Base-by-base conservation (phyloP, 2,113 vertebrate genomes). In the Lampris incognitus region DNA sequence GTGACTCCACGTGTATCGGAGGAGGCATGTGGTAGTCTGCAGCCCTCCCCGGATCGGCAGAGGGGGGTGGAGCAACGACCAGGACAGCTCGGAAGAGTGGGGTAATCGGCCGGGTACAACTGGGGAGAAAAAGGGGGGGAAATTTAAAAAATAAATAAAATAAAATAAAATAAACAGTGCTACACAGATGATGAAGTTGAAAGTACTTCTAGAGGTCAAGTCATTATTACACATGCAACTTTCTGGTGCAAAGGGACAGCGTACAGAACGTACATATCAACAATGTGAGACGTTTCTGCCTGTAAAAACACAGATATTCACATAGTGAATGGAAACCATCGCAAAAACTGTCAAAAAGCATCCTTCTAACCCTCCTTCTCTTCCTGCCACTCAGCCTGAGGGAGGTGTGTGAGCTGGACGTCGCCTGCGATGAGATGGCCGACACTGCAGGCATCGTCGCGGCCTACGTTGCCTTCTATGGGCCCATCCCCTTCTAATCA, bases 321-420 rank as follows among this genome's bases (percentile, higher is more conserved):
- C 24, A 24, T 24, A 24, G 24, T 24, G 24, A 24, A 24, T 24
- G 24, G 24, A 24, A 24, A 24, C 24, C 24, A 24, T 24, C 24
- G 24, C 24, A 24, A 24, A 24, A 24, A 24, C 24, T 24, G 44
- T 46, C 37, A 9, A 46, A 36, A 57, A 57, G 5, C 40, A n/a
- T 4, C 2, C 38, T 39, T 48, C 49, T 72, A 40, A 76, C 13
- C 1, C 10, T 1, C 0, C 75, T 38, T 69, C 4, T 62, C n/a
- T 64, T 5, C 42, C 44, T 64, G 11, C 40, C 37, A 6, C 88
- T 50, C 83, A 95, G 94, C 60, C 87, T 95, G 79, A 87, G 78
- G 0, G 96, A 97, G 77, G 95, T 94, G 48, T 97, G 96, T 67
- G 96, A 97, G 75, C 71, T 89, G 74, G 94, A 95, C 8, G 4